These are phyloP conservation scores for Nudaria mundana DNA, from an alignment of 2,888 invertebrate genomes.

Conservation along the genomic window DNA sequence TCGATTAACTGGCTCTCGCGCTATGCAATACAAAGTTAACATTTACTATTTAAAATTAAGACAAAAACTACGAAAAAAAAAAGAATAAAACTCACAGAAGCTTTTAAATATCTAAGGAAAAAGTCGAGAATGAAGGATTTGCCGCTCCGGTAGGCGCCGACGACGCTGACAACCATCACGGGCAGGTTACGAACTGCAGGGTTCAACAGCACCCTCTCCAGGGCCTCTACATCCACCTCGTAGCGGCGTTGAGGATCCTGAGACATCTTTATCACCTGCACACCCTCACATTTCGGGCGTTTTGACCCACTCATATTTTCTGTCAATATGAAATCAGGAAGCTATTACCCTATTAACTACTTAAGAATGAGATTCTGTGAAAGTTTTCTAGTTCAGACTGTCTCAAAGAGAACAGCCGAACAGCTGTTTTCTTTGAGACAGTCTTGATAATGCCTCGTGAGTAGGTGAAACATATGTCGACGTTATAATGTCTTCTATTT, in stretches of 20 bases:
- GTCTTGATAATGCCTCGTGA: no score
- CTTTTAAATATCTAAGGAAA: conserved; percentile 42
- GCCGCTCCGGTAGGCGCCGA: conserved; percentile 46
- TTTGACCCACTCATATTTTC: conserved; percentile 6
- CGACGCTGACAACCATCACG: conserved; percentile 42
- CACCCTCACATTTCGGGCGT: conserved; percentile 5
- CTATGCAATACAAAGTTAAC: conserved; percentile 15
- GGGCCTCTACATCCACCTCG: conserved; percentile 27
- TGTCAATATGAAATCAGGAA: not conserved
- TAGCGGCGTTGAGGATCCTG: conserved; percentile 20
- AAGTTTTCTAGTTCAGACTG: not conserved
- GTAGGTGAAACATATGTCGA: no score
- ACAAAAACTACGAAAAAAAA: no score
- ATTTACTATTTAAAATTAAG: not conserved
- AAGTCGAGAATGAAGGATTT: conserved; percentile 50
- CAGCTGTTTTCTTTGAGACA: no score
- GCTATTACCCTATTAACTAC: no score
- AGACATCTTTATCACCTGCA: conserved; percentile 34
- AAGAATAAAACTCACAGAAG: conserved; percentile 33
- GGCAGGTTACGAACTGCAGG: conserved; percentile 32
- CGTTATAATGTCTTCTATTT: no score
- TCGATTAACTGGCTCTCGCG: conserved; percentile 23
- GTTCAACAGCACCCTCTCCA: conserved; percentile 25
- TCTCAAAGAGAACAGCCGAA: no score
- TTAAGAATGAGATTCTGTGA: not conserved